phyloP scores from a whole-genome alignment of 2,888 invertebrate genomes.

The Drosophila quinaria region DNA sequence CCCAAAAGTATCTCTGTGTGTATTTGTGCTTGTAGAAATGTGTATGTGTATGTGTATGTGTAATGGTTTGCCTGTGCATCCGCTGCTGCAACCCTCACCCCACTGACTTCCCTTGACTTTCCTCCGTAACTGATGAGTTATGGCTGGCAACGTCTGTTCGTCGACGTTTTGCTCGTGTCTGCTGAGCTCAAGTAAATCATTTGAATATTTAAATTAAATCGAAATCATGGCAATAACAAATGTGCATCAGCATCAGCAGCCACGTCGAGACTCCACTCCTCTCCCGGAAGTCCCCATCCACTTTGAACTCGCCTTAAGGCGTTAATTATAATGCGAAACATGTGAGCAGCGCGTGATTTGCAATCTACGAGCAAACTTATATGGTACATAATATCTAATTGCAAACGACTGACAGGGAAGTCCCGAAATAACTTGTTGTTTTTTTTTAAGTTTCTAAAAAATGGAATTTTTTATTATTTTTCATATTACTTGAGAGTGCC shows the following conservation, averaged over 20 bases:
- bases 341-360: slow-evolving; percentile 60
- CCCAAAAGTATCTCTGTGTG: slow-evolving; percentile 12
- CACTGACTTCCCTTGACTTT: neutral
- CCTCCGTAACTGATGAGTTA: slow-evolving; percentile 62
- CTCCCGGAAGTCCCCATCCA: slow-evolving; percentile 31
- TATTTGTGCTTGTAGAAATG: slow-evolving; percentile 1
- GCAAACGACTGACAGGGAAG: neutral
- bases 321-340: slow-evolving; percentile 70
- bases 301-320: slow-evolving; percentile 58
- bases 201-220: slow-evolving; percentile 80
- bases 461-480: too few species aligned
- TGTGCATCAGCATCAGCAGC: slow-evolving; percentile 27
- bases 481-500: too few species aligned
- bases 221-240: slow-evolving; percentile 56
- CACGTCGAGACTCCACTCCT: slow-evolving; percentile 4
- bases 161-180: slow-evolving; percentile 41
- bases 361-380: slow-evolving; percentile 47
- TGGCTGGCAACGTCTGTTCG: slow-evolving; percentile 63
- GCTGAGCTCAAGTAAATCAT: slow-evolving; percentile 68
- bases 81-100: slow-evolving; percentile 17
- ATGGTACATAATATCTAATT: slow-evolving; percentile 1
- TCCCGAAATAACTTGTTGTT: neutral
- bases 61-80: slow-evolving; percentile 45
- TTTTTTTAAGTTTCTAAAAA: too few species aligned
- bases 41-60: slow-evolving; percentile 23